Conservation (phyloP, 2,888 invertebrate species). For the Pteria penguin region DNA sequence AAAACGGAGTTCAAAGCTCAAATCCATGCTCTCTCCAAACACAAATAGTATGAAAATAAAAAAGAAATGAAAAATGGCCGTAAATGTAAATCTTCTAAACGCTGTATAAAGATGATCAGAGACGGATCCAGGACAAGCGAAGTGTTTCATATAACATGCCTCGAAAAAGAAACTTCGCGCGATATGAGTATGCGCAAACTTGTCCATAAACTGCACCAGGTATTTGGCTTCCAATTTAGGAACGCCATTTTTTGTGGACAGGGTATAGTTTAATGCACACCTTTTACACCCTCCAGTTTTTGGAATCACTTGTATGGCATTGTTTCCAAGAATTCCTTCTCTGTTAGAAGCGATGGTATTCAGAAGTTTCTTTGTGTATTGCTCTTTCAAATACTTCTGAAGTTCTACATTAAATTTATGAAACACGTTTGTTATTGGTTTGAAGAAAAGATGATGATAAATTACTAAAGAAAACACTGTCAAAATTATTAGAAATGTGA, state of each 20-base stretch:
- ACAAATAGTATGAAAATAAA: not conserved
- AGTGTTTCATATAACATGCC: conserved; percentile 15
- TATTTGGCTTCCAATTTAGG: conserved; percentile 11
- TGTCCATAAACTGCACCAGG: conserved; percentile 11
- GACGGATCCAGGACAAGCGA: conserved; percentile 10
- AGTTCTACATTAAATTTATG: conserved; percentile 7
- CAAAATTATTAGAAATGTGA: not conserved
- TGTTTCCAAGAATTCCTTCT: not conserved
- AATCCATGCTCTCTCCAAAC: conserved; percentile 1
- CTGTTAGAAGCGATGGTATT: not conserved
- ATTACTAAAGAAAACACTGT: not conserved
- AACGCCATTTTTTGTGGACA: conserved; percentile 1
- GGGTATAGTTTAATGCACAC: not conserved
- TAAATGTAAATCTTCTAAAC: not conserved
- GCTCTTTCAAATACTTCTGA: conserved; percentile 6
- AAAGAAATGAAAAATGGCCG: not conserved
- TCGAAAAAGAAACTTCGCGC: conserved; percentile 10
- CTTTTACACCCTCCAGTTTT: not conserved
- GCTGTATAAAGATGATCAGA: conserved; percentile 7
- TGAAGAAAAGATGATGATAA: not conserved
- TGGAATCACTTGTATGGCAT: conserved; percentile 4
- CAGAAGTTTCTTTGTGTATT: not conserved
- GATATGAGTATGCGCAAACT: conserved; percentile 1
- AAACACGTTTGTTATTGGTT: not conserved
- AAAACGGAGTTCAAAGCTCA: not conserved